Percentiles rank a stretch among this genome's conserved stretches.
phyloP scores from a whole-genome alignment of 2,113 vertebrate genomes.

The Muntiacus muntjak region DNA sequence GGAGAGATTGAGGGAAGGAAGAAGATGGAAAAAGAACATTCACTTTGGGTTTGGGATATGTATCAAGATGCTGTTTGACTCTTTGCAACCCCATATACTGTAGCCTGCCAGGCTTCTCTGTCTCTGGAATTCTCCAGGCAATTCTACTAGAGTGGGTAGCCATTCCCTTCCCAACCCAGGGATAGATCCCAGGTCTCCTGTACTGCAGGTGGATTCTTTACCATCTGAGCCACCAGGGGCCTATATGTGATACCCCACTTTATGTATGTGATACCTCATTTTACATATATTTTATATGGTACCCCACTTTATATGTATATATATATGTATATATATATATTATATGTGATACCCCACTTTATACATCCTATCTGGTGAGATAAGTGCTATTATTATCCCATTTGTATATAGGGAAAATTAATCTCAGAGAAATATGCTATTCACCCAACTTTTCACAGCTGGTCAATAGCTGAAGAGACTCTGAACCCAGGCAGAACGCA shows the following conservation, averaged over 20 bases:
- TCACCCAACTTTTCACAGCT: neutral
- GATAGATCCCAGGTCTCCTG: neutral
- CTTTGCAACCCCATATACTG: neutral
- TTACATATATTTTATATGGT: neutral
- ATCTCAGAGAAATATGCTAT: neutral
- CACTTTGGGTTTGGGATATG: neutral
- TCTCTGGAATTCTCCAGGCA: neutral
- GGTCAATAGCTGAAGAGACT: neutral
- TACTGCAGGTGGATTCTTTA: fast-evolving
- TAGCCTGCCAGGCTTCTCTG: neutral
- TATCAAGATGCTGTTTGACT: neutral
- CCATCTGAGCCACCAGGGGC: neutral
- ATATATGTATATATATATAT: neutral
- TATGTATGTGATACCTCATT: neutral
- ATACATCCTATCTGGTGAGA: neutral
- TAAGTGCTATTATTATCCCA: neutral
- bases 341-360: neutral
- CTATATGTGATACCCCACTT: neutral
- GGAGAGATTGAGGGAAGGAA: neutral
- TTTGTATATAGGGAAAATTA: neutral
- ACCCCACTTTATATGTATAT: neutral
- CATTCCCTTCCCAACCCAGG: neutral
- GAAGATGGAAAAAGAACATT: neutral
- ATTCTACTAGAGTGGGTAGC: neutral
- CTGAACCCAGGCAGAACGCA: neutral